Percentiles rank a stretch among this genome's conserved stretches.
These are phyloP conservation scores for Lacanobia wlatinum DNA, from an alignment of 2,888 invertebrate species.

Conservation along the genomic window DNA sequence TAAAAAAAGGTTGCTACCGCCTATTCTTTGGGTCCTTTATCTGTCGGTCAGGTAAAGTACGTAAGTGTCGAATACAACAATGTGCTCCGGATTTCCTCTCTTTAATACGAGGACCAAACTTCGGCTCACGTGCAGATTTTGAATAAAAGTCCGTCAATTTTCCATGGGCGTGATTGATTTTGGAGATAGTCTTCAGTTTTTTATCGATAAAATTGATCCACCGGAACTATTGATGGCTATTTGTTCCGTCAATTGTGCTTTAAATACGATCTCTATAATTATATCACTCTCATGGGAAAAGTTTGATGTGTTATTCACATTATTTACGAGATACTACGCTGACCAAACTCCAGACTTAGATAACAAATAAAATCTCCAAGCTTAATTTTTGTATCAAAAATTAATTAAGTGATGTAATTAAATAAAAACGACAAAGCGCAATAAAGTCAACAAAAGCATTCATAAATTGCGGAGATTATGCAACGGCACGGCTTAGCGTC, in stretches of 20 bases:
- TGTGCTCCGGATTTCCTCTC: conserved; percentile 89
- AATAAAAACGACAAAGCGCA: conserved; percentile 82
- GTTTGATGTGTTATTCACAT: background rate
- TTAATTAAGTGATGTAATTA: conserved; percentile 71
- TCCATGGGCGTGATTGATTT: conserved; percentile 90
- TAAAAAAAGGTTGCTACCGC: conserved; percentile 80
- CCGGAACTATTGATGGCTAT: conserved; percentile 75
- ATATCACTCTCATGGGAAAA: conserved; percentile 4
- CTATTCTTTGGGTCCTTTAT: conserved; percentile 82
- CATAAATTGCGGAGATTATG: conserved; percentile 89
- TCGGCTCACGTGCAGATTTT: conserved; percentile 89
- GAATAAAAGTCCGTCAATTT: conserved; percentile 84
- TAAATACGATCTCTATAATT: conserved; percentile 52
- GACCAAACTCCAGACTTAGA: background rate
- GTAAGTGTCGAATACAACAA: conserved; percentile 87
- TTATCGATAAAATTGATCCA: conserved; percentile 76
- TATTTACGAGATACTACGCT: background rate
- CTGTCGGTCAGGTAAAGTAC: conserved; percentile 88
- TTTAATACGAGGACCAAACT: conserved; percentile 88
- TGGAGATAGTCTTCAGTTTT: conserved; percentile 82
- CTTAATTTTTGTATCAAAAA: conserved; percentile 51
- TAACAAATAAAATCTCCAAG: conserved; percentile 1
- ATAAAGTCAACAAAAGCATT: conserved; percentile 84
- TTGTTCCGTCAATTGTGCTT: conserved; percentile 59
- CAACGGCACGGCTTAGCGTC: conserved; percentile 87